These are phyloP conservation scores for Ganaspis sp. DNA, from an alignment of 1,140 invertebrate species.

Conservation along the genomic window DNA sequence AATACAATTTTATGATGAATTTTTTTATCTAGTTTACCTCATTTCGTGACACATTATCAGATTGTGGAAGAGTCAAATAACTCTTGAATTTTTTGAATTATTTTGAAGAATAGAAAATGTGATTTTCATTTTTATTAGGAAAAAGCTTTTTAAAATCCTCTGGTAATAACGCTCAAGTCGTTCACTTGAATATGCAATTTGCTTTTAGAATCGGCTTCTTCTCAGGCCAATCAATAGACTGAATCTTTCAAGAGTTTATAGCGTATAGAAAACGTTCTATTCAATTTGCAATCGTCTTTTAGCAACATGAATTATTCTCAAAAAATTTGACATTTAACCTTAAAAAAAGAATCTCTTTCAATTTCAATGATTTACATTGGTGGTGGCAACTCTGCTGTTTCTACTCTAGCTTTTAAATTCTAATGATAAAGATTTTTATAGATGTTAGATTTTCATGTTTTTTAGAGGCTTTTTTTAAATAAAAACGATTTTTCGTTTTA, in stretches of 20 bases:
- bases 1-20: not conserved
- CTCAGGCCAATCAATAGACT: constrained; percentile 26
- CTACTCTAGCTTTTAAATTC: no score
- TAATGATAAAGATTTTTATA: no score
- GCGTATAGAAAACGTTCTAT: not conserved
- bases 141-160: constrained; percentile 25
- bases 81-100: not conserved
- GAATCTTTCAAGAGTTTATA: not conserved
- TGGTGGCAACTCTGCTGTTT: no score
- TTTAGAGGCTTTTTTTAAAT: no score
- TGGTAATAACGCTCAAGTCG: not conserved
- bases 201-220: constrained; percentile 27
- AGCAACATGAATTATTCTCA: not conserved
- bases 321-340: not conserved
- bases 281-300: not conserved
- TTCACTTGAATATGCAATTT: constrained; percentile 18
- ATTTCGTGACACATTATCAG: not conserved
- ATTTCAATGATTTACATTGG: not conserved
- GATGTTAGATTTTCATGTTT: no score
- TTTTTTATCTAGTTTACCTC: not conserved
- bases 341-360: not conserved
- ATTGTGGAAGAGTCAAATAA: not conserved
- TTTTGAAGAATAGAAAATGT: constrained; percentile 6
- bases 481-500: no score
- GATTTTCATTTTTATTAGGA: constrained; percentile 4